phyloP scores from a whole-genome alignment of 2,888 invertebrate genomes.

The Falcaria lacertinaria region DNA sequence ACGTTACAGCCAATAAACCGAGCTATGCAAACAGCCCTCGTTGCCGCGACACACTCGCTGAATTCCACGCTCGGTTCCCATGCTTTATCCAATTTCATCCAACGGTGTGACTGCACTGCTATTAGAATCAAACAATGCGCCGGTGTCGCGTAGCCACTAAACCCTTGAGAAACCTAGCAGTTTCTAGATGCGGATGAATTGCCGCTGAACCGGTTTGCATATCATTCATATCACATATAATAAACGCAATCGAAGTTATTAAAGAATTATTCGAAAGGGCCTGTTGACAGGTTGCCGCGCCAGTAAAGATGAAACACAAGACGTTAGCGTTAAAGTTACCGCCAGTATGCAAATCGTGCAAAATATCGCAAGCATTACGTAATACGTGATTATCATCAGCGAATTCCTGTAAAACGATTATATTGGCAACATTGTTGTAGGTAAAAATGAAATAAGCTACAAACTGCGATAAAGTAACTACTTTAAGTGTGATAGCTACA shows the following conservation, averaged over 20 bases:
- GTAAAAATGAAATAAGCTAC: background rate
- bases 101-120: conserved; percentile 57
- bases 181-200: conserved; percentile 46
- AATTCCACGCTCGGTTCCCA: conserved; percentile 72
- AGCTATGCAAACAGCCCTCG: conserved; percentile 71
- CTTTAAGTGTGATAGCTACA: no score
- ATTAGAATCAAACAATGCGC: conserved; percentile 67
- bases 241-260: no score
- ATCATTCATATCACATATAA: no score
- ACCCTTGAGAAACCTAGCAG: conserved; percentile 49
- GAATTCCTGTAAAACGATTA: conserved; percentile 52
- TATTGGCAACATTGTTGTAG: conserved; percentile 8
- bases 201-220: no score
- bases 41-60: conserved; percentile 51
- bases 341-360: conserved; percentile 38
- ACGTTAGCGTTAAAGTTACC: conserved; percentile 28
- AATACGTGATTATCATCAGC: conserved; percentile 43
- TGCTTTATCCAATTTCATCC: conserved; percentile 76
- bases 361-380: conserved; percentile 48
- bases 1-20: conserved; percentile 74
- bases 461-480: background rate
- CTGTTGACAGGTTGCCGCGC: no score
- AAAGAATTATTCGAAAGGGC: no score
- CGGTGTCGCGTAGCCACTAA: conserved; percentile 61
- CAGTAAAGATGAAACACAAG: background rate